phyloP scores from a whole-genome alignment of 2,113 vertebrate species.

The Bubo bubo region DNA sequence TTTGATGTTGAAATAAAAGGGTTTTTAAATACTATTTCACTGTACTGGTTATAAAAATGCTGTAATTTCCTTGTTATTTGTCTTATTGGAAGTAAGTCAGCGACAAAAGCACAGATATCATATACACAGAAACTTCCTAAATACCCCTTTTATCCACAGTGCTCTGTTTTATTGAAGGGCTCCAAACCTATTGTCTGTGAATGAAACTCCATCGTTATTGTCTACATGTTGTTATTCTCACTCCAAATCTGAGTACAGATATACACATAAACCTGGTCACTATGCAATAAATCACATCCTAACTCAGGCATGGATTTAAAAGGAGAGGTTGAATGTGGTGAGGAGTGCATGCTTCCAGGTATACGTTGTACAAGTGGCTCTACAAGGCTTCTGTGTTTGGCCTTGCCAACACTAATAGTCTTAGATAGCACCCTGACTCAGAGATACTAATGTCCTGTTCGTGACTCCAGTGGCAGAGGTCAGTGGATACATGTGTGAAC shows the following conservation, averaged over 20 bases:
- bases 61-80: constrained; percentile 62
- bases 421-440: not conserved
- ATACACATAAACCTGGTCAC: not conserved
- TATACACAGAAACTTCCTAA: constrained; percentile 59
- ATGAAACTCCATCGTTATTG: not conserved
- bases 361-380: not conserved
- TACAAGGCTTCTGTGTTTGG: not conserved
- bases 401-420: not conserved
- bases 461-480: not conserved
- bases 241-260: not conserved
- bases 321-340: not conserved
- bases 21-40: constrained; percentile 17
- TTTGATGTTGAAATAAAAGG: constrained; percentile 76
- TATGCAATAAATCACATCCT: not conserved
- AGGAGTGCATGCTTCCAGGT: fast-evolving
- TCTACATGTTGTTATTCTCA: not conserved
- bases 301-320: not conserved
- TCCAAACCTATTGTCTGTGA: not conserved
- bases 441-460: not conserved
- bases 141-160: constrained; percentile 30
- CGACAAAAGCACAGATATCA: constrained; percentile 23
- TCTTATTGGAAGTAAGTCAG: constrained; percentile 60
- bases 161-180: not conserved
- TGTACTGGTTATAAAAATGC: constrained; percentile 34
- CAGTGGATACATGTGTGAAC: not conserved